These are phyloP conservation scores for Portevinia maculata DNA, from an alignment of 2,888 invertebrate species.

Conservation along the genomic window DNA sequence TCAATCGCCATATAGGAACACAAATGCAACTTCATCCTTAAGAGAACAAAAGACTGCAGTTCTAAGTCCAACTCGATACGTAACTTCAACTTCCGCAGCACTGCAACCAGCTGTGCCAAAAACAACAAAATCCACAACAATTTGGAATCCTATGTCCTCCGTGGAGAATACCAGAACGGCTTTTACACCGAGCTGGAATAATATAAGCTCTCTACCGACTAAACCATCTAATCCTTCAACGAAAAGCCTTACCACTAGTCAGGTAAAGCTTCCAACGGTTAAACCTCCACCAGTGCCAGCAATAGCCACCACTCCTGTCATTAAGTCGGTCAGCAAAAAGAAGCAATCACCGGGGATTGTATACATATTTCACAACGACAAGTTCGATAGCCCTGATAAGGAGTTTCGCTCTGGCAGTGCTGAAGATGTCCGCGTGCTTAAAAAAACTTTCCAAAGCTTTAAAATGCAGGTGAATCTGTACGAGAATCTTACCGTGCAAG, in stretches of 20 bases:
- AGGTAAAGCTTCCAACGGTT: not conserved
- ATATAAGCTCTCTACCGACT: conserved; percentile 8
- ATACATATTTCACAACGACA: conserved; percentile 80
- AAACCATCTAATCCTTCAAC: conserved; percentile 12
- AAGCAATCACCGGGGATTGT: conserved; percentile 79
- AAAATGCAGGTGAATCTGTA: conserved; percentile 78
- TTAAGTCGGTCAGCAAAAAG: not conserved
- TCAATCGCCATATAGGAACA: conserved; percentile 53
- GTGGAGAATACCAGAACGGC: conserved; percentile 27
- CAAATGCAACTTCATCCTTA: conserved; percentile 25
- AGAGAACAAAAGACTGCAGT: conserved; percentile 36
- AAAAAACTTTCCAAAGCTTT: conserved; percentile 77
- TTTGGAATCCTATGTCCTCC: conserved; percentile 51
- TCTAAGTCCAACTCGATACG: not conserved
- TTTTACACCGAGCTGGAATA: conserved; percentile 40
- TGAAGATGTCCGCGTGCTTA: conserved; percentile 78
- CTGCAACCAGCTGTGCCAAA: conserved; percentile 5
- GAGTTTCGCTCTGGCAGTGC: conserved; percentile 79
- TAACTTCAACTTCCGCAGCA: conserved; percentile 2
- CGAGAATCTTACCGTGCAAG: conserved; percentile 78
- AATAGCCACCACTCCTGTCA: not conserved
- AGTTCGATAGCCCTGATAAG: conserved; percentile 78
- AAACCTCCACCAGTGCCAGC: conserved; percentile 2
- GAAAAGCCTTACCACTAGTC: not conserved
- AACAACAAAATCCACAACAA: conserved; percentile 2